Base-by-base conservation (phyloP, 1,140 invertebrate species). In the Calephelis virginiensis region DNA sequence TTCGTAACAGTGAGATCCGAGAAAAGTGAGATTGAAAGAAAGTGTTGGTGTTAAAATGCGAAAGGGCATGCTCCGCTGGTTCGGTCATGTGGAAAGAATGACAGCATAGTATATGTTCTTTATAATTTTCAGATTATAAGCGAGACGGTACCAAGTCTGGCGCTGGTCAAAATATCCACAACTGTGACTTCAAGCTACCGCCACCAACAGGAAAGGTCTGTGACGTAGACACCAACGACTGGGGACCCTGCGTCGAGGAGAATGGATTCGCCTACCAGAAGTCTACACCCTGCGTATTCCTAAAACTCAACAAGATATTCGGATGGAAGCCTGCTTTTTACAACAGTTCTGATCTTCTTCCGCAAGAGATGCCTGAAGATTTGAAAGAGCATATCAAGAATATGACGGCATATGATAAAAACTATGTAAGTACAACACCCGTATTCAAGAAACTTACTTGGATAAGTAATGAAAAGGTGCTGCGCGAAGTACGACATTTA, bases 271-370 rank as follows among this genome's bases (percentile, higher is more conserved):
- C 96, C 62, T 97, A 96, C 85, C 93, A 95, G 65, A 93, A 94
- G 78, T 95, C 95, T 10, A 94, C 95, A 8, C 96, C 96, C 10
- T 97, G 96, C 80, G 93, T 97, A 78, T 95, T 97, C 82, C 92
- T 97, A 47, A 97, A 97, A 82, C 89, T 97, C 13, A 97, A 97
- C 80, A 96, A 96, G 92, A 96, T 96, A 78, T 96, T 93, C 70
- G 95, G 93, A 9, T 97, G 96, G 95, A 91, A 90, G 69, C 95
- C 95, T 0, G 92, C 95, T 9, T 96, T 93, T 77, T 95, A 95
- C 75, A 94, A 95, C 56, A 92, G 93, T 48, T 93, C 94, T 0
- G 83, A 90, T 5, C 74, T 88, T 46, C 86, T 96, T 46, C 95
- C 95, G 0, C 63, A 82, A 0, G 89, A 93, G 0, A 95, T 96